A percentile compares a stretch with the other conserved stretches of the same genome.
Conservation (phyloP, 1,140 invertebrate genomes). For the Pemphigus obesinymphae region DNA sequence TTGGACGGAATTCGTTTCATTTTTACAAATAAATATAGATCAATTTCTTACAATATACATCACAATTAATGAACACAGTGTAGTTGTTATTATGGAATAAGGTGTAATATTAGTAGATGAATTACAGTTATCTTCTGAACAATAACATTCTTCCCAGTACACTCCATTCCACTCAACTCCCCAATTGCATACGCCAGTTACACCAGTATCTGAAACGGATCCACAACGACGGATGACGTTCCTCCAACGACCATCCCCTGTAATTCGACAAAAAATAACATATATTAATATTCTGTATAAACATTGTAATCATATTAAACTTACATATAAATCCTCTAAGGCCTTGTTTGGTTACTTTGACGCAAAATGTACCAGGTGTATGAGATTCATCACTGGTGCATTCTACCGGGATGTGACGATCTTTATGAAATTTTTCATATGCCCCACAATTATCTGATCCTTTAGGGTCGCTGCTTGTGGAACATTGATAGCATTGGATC, state of each 20-base stretch:
- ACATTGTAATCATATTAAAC: slow-evolving; percentile 51
- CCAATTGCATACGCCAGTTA: slow-evolving; percentile 90
- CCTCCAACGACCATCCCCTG: slow-evolving; percentile 88
- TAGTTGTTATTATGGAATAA: not conserved
- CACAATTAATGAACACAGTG: slow-evolving; percentile 18
- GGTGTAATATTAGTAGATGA: slow-evolving; percentile 45
- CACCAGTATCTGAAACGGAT: slow-evolving; percentile 82
- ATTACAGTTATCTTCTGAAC: slow-evolving; percentile 83
- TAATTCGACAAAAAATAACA: slow-evolving; percentile 46
- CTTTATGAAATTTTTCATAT: slow-evolving; percentile 73
- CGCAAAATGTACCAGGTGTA: slow-evolving; percentile 89
- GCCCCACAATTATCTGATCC: slow-evolving; percentile 80
- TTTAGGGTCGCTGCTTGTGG: slow-evolving; percentile 68
- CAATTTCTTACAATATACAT: slow-evolving; percentile 18
- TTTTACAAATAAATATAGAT: not conserved
- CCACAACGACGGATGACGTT: slow-evolving; percentile 86
- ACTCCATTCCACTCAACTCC: slow-evolving; percentile 86
- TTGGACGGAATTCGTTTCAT: slow-evolving; percentile 19
- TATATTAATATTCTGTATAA: not conserved
- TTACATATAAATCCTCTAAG: slow-evolving; percentile 87
- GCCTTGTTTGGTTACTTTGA: slow-evolving; percentile 82
- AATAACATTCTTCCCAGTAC: slow-evolving; percentile 94
- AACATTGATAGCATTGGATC: slow-evolving; percentile 83
- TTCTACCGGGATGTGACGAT: slow-evolving; percentile 75
- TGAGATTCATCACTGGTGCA: slow-evolving; percentile 84